Evolutionary conservation across 2,797 vertebrate species (phyloP).

Genomic region (Spinus pinus): DNA sequence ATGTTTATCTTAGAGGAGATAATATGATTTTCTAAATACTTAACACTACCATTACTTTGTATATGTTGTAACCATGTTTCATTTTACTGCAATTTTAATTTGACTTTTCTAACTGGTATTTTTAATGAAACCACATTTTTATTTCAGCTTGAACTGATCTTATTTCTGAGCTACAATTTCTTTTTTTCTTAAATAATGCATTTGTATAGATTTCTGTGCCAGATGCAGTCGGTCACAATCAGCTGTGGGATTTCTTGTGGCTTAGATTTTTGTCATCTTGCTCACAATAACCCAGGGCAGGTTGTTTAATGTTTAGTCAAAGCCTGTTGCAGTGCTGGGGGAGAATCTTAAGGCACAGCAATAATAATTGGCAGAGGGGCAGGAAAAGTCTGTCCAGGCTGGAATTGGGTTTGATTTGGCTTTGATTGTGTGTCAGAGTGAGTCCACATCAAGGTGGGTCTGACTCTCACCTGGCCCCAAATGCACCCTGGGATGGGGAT

Average conservation of each 20-base stretch:
- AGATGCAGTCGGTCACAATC: not conserved
- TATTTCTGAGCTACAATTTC: not conserved
- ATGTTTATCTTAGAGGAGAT: not conserved
- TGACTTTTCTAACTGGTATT: not conserved
- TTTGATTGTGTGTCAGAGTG: not conserved
- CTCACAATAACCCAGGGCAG: not conserved
- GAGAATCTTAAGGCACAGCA: not conserved
- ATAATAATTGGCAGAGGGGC: not conserved
- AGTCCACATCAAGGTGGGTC: fast-evolving
- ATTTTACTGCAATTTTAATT: not conserved
- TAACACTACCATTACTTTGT: not conserved
- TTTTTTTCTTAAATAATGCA: not conserved
- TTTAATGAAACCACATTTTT: not conserved
- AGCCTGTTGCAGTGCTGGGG: not conserved
- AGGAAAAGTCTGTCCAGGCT: fast-evolving
- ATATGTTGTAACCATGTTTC: not conserved
- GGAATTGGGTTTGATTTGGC: not conserved
- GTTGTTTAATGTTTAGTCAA: not conserved
- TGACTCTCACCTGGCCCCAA: fast-evolving
- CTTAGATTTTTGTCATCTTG: not conserved
- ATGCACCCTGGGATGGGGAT: fast-evolving
- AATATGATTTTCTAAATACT: not conserved
- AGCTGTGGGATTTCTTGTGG: not conserved
- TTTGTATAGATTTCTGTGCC: not conserved
- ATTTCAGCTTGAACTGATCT: not conserved